These are phyloP conservation scores for Gymnothorax reevesii DNA, from an alignment of 2,797 vertebrate species.

Conservation along the genomic window DNA sequence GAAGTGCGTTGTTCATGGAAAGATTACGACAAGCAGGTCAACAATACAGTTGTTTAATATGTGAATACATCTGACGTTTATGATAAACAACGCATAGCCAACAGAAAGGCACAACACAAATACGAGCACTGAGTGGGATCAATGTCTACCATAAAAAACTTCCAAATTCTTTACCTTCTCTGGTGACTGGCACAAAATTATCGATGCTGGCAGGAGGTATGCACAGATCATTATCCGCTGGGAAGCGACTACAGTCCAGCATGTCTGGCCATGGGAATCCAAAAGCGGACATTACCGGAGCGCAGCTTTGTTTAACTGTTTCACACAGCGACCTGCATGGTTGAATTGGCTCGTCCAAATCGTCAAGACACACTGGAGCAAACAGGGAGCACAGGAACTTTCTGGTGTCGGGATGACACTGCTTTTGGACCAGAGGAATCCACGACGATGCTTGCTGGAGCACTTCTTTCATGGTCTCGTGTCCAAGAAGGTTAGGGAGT, in stretches of 20 bases:
- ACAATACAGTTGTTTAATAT: background rate
- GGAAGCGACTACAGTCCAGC: slow-evolving; percentile 91
- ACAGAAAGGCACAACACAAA: background rate
- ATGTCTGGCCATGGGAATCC: slow-evolving; percentile 98
- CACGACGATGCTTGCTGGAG: slow-evolving; percentile 95
- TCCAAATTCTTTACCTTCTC: slow-evolving; percentile 76
- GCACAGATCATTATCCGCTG: slow-evolving; percentile 92
- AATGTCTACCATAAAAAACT: background rate
- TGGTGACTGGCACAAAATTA: slow-evolving; percentile 77
- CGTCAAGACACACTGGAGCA: slow-evolving; percentile 93
- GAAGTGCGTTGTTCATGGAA: background rate
- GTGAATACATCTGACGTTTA: background rate
- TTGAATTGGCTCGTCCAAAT: slow-evolving; percentile 92
- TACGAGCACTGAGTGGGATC: background rate
- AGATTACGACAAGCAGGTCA: background rate
- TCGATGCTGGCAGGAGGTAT: slow-evolving; percentile 85
- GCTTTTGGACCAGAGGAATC: slow-evolving; percentile 96
- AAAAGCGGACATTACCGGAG: slow-evolving; percentile 94
- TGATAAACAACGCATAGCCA: too few relatives aligned
- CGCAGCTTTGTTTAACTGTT: slow-evolving; percentile 87
- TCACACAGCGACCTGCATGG: slow-evolving; percentile 94
- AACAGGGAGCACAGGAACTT: slow-evolving; percentile 98
- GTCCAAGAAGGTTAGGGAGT: slow-evolving; percentile 94
- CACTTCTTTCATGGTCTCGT: slow-evolving; percentile 94
- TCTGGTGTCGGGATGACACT: slow-evolving; percentile 92